Evolutionary conservation across 2,113 vertebrate species (phyloP), one percentile per base, ranked within the genome.

Genomic region (Acrocephalus kingi): DNA sequence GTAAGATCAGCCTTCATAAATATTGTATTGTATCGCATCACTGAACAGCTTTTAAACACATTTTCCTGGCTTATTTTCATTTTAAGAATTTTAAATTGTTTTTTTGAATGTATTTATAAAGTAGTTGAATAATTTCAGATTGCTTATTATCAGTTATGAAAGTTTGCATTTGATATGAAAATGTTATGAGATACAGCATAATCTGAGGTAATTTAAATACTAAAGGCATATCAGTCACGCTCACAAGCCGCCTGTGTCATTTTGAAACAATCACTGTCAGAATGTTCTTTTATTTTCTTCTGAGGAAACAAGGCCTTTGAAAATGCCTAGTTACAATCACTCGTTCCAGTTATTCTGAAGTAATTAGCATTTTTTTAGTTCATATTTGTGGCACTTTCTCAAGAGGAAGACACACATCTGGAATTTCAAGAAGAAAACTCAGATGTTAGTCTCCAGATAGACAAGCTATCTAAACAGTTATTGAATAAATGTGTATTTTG

Each of bases 211-310:
- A 91, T 97, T 94, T 93, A 54, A 96, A 58, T 92, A 92, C 61
- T 95, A 94, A 94, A 93, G 91, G 37, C 30, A 10, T 66, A 66
- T 84, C 89, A 95, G 79, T 91, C 83, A 82, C 7, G 12, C 77
- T 95, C 74, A 69, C 15, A 91, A 76, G 71, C 48, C 76, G 63
- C 19, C 59, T 63, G 24, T 58, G 64, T 79, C 20, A 71, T 94
- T 94, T 91, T 94, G 56, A 90, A 96, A 91, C 62, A 84, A 80
- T 94, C 77, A 58, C 48, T 92, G 59, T 85, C 82, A 93, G 35
- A 94, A 82, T 35, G 20, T 43, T 90, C 92, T 94, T 96, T 97
- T 87, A 75, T 93, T 88, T 86, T 89, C 74, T 92, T 93, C 74
- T 96, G 62, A 94, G 56, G n/a, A 90, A 86, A 74, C 48, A 74